phyloP scores from a whole-genome alignment of 2,113 vertebrate species.

The Clupea harengus region DNA sequence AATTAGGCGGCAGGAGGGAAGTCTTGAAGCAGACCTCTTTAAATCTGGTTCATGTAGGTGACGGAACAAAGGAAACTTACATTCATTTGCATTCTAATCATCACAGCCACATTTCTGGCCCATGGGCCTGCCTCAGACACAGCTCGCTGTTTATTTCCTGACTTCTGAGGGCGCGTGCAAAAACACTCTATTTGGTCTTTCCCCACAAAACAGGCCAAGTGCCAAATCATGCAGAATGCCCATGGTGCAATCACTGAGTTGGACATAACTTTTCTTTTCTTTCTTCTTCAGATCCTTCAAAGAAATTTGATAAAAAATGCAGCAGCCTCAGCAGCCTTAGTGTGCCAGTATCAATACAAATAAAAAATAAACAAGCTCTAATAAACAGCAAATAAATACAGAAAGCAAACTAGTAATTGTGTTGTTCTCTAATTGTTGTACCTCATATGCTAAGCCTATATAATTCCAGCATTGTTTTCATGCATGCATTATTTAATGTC shows the following conservation, averaged over 20 bases:
- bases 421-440: neutral
- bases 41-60: neutral
- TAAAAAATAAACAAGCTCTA: neutral
- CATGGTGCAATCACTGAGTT: neutral
- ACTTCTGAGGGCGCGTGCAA: neutral
- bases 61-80: neutral
- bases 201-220: neutral
- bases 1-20: neutral
- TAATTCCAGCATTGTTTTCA: neutral
- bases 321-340: neutral
- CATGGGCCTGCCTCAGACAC: slow-evolving; percentile 35
- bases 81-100: slow-evolving; percentile 54
- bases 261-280: neutral
- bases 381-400: neutral
- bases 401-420: neutral
- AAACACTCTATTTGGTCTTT: neutral
- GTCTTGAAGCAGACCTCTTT: neutral
- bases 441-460: neutral
- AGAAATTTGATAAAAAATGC: neutral
- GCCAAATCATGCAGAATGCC: neutral
- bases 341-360: neutral
- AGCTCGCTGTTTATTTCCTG: neutral
- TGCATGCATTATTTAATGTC: neutral
- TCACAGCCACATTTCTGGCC: slow-evolving; percentile 34
- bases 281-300: neutral